phyloP scores from a whole-genome alignment of 1,140 invertebrate genomes.

The Akabosia matsudoensis region DNA sequence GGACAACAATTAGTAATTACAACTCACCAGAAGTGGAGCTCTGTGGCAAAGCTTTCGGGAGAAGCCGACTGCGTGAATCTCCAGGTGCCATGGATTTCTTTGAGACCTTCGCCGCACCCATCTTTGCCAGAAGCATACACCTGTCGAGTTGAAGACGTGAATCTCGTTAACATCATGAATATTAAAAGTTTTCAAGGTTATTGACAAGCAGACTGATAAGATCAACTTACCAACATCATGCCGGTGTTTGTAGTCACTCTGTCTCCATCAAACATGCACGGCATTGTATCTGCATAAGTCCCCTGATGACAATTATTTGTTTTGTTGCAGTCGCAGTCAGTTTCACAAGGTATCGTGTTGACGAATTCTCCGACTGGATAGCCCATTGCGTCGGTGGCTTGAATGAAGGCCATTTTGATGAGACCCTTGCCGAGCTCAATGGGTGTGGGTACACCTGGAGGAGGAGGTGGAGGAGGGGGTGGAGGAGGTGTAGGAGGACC shows the following conservation, averaged over 20 bases:
- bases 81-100: not conserved
- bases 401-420: conserved; percentile 15
- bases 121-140: not conserved
- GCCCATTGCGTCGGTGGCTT: not conserved
- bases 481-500: too few species aligned
- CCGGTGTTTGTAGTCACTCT: not conserved
- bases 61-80: not conserved
- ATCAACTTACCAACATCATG: conserved; percentile 17
- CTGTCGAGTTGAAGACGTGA: too few species aligned
- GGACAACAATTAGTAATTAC: not conserved
- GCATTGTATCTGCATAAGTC: not conserved
- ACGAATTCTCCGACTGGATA: conserved; percentile 11
- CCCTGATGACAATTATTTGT: not conserved
- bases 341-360: not conserved
- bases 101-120: not conserved
- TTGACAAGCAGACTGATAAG: too few species aligned
- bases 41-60: not conserved
- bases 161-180: too few species aligned
- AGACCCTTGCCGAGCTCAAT: not conserved
- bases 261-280: conserved; percentile 9
- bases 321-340: not conserved
- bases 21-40: not conserved
- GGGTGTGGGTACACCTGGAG: too few species aligned
- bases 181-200: too few species aligned
- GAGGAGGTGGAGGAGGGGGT: too few species aligned